phyloP scores from a whole-genome alignment of 2,888 invertebrate species.

The Dicyrtomina minuta region DNA sequence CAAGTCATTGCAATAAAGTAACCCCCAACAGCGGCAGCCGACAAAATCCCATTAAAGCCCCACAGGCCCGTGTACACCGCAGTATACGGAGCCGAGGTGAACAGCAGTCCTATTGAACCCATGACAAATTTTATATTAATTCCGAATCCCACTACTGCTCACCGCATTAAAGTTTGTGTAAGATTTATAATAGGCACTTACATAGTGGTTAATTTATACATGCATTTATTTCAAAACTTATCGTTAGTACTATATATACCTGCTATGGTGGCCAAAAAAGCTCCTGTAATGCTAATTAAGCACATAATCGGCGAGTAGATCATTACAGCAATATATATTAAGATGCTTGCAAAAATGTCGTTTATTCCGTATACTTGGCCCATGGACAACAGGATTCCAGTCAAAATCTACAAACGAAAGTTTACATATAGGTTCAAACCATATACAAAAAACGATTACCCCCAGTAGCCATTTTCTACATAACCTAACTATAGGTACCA shows the following conservation, averaged over 20 bases:
- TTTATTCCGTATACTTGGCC: slow-evolving; percentile 58
- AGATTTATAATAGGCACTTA: too few relatives aligned
- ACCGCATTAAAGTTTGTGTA: too few relatives aligned
- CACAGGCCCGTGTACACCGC: slow-evolving; percentile 58
- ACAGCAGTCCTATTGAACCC: slow-evolving; percentile 39
- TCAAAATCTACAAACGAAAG: slow-evolving; percentile 56
- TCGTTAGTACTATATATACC: too few relatives aligned
- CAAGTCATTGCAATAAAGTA: slow-evolving; percentile 57
- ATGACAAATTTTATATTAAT: background rate
- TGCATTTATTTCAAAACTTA: too few relatives aligned
- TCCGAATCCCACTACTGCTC: background rate
- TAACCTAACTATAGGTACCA: too few relatives aligned
- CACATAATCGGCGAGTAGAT: slow-evolving; percentile 58
- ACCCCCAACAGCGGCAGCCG: slow-evolving; percentile 57
- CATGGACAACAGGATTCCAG: slow-evolving; percentile 57
- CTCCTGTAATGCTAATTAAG: slow-evolving; percentile 57
- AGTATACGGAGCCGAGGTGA: slow-evolving; percentile 44
- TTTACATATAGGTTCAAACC: too few relatives aligned
- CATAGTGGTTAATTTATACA: too few relatives aligned
- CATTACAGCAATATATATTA: slow-evolving; percentile 57
- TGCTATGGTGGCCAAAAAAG: slow-evolving; percentile 56
- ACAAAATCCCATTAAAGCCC: slow-evolving; percentile 59
- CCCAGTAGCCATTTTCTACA: too few relatives aligned
- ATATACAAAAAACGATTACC: too few relatives aligned
- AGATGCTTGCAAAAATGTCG: slow-evolving; percentile 55